A percentile compares a stretch with the other conserved stretches of the same genome.
phyloP scores from a whole-genome alignment of 1,140 invertebrate genomes.

The Bradysia coprophila region DNA sequence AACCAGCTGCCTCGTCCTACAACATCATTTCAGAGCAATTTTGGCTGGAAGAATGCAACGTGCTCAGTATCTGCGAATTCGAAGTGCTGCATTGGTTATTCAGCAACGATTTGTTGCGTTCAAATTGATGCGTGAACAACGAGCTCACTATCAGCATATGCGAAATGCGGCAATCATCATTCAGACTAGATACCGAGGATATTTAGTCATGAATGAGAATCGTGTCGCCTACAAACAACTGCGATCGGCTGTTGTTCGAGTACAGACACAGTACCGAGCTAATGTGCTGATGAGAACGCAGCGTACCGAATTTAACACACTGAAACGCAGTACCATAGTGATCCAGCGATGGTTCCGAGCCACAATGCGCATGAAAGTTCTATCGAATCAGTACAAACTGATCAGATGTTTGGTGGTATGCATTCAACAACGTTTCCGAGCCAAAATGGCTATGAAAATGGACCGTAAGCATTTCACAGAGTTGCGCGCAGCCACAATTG shows the following conservation, averaged over 20 bases:
- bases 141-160: constrained; percentile 15
- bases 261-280: constrained; percentile 29
- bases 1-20: constrained; percentile 14
- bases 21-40: constrained; percentile 15
- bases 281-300: constrained; percentile 19
- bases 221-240: constrained; percentile 20
- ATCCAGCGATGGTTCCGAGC: constrained; percentile 28
- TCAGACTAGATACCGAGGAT: constrained; percentile 13
- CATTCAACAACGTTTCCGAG: constrained; percentile 23
- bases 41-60: constrained; percentile 11
- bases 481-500: constrained; percentile 17
- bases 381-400: constrained; percentile 5
- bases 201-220: constrained; percentile 18
- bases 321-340: constrained; percentile 15
- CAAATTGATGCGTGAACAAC: constrained; percentile 9
- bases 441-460: constrained; percentile 11
- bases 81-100: constrained; percentile 11
- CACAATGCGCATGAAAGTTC: constrained; percentile 9
- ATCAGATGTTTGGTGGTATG: constrained; percentile 15
- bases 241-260: constrained; percentile 14
- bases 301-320: constrained; percentile 18
- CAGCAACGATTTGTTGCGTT: constrained; percentile 26
- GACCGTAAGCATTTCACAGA: constrained; percentile 7
- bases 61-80: constrained; percentile 10
- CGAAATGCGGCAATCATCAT: constrained; percentile 7